Percentiles rank a stretch among this genome's conserved stretches.
Conservation (phyloP, 2,113 vertebrate genomes). For the Abramis brama region DNA sequence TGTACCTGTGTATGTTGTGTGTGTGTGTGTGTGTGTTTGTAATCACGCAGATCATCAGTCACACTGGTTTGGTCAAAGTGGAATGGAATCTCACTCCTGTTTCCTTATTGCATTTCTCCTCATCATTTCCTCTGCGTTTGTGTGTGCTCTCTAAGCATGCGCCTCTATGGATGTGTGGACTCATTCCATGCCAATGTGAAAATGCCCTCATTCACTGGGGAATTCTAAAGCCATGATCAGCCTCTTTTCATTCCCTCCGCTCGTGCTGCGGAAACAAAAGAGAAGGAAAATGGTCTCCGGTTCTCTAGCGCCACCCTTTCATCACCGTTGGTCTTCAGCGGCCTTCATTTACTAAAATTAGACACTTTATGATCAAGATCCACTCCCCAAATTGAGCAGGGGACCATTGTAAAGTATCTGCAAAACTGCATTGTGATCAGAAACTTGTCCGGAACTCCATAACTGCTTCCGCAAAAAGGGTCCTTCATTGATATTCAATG, state of each 20-base stretch:
- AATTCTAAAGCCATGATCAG: conserved; percentile 38
- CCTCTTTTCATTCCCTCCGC: conserved; percentile 24
- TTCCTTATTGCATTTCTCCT: conserved; percentile 14
- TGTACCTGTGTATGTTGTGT: background rate
- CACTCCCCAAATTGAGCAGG: background rate
- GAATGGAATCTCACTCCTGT: conserved; percentile 13
- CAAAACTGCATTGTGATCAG: background rate
- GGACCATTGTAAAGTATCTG: background rate
- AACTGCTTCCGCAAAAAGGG: background rate
- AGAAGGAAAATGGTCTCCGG: conserved; percentile 9
- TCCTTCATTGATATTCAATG: conserved; percentile 31
- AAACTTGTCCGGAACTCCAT: background rate
- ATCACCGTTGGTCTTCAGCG: background rate
- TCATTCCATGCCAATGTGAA: conserved; percentile 31
- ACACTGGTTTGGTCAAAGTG: background rate
- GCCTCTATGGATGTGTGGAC: background rate
- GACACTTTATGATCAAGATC: background rate
- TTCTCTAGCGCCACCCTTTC: background rate
- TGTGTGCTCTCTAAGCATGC: background rate
- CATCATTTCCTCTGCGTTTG: background rate
- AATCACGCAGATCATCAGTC: conserved; percentile 12
- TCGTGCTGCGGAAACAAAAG: conserved; percentile 7
- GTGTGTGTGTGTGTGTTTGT: background rate
- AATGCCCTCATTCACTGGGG: conserved; percentile 36
- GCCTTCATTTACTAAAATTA: conserved; percentile 13